Percentiles rank a stretch among this genome's conserved stretches.
phyloP scores from a whole-genome alignment of 2,888 invertebrate species.

The Diloba caeruleocephala region DNA sequence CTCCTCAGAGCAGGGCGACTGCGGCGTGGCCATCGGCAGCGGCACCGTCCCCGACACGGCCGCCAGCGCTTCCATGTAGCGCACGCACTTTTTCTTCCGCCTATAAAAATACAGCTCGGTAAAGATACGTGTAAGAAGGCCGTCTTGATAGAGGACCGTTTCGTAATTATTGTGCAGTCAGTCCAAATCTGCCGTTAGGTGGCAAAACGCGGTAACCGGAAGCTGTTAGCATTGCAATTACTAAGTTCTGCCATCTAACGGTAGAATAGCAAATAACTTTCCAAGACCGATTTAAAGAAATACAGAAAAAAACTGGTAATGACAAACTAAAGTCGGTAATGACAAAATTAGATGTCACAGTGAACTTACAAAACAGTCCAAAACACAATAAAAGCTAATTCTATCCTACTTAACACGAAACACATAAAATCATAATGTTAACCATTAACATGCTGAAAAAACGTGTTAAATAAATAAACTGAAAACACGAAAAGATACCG shows the following conservation, averaged over 20 bases:
- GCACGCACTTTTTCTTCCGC: conserved; percentile 99
- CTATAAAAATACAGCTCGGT: conserved; percentile 78
- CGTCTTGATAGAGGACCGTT: conserved; percentile 29
- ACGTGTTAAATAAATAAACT: conserved; percentile 47
- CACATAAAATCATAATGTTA: conserved; percentile 54
- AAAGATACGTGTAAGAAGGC: not conserved
- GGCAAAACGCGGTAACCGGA: no score
- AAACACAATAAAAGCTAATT: conserved; percentile 42
- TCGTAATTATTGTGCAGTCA: conserved; percentile 21
- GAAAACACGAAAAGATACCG: conserved; percentile 44
- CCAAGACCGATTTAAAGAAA: no score
- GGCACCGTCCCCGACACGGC: conserved; percentile 92
- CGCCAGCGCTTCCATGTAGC: conserved; percentile 96
- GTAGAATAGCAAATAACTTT: no score
- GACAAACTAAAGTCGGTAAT: not conserved
- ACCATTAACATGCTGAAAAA: conserved; percentile 51
- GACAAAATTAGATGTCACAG: not conserved
- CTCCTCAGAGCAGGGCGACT: conserved; percentile 95
- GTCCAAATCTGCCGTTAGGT: no score
- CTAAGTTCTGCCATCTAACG: no score
- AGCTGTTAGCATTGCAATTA: no score
- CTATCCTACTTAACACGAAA: conserved; percentile 60
- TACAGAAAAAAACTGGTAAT: no score
- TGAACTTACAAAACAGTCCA: conserved; percentile 31
- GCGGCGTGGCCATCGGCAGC: conserved; percentile 93